Conservation (phyloP, 2,113 vertebrate species). For the Spea multiplicata region DNA sequence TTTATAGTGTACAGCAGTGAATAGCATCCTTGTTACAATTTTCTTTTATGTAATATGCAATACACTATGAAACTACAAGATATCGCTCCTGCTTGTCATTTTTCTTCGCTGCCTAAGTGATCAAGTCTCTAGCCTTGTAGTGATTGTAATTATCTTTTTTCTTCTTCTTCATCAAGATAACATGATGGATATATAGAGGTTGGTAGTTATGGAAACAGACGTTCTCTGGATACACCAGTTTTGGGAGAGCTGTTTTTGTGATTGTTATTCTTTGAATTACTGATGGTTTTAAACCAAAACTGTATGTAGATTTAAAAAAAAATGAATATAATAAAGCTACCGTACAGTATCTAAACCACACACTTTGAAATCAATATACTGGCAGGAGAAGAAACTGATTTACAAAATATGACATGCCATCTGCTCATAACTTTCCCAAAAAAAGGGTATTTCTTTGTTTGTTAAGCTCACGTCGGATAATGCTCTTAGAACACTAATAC, state of each 20-base stretch:
- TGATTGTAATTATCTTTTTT: neutral
- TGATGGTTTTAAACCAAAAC: neutral
- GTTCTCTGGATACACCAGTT: constrained; percentile 8
- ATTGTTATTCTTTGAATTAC: neutral
- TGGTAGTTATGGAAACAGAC: constrained; percentile 15
- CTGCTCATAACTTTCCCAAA: neutral
- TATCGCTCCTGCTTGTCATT: neutral
- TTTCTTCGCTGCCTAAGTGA: neutral
- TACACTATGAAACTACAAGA: too few species aligned
- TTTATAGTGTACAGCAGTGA: too few species aligned
- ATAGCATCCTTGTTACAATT: too few species aligned
- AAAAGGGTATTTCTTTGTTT: constrained; percentile 8
- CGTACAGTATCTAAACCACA: neutral
- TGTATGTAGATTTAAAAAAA: neutral
- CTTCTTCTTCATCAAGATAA: neutral
- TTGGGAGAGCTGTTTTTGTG: neutral
- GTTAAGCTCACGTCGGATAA: neutral
- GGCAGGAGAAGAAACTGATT: neutral
- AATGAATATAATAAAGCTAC: neutral
- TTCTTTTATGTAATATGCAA: too few species aligned
- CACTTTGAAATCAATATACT: neutral
- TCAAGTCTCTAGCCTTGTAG: neutral
- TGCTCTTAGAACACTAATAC: constrained; percentile 10
- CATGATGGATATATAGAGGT: neutral
- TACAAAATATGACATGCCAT: neutral